These are phyloP conservation scores for Pherbina coryleti DNA, from an alignment of 2,888 invertebrate genomes.

Conservation along the genomic window DNA sequence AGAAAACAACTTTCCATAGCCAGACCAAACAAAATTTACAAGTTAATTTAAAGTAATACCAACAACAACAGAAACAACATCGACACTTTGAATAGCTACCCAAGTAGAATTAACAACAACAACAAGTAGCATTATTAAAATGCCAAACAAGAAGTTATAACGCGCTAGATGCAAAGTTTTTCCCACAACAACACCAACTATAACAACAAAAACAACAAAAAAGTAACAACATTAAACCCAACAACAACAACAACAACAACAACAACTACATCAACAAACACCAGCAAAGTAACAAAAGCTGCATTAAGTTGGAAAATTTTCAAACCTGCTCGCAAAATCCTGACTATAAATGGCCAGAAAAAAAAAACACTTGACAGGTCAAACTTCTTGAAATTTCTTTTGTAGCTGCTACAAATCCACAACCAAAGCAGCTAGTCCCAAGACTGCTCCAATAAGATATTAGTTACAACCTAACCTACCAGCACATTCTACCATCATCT, in stretches of 20 bases:
- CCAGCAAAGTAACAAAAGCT: constrained; percentile 29
- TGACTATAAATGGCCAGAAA: neutral
- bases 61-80: neutral
- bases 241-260: neutral
- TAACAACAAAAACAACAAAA: constrained; percentile 1
- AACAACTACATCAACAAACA: neutral
- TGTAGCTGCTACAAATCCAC: neutral
- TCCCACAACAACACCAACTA: constrained; percentile 11
- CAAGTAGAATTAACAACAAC: constrained; percentile 16
- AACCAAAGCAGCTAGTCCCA: neutral
- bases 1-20: neutral
- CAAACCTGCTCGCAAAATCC: neutral
- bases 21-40: constrained; percentile 14
- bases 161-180: constrained; percentile 27
- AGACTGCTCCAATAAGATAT: neutral
- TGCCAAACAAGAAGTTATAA: constrained; percentile 34
- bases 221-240: neutral
- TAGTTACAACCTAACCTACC: too few relatives aligned
- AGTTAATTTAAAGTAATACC: constrained; percentile 33
- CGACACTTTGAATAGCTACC: constrained; percentile 4
- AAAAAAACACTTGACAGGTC: constrained; percentile 23
- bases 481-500: too few relatives aligned
- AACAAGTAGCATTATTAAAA: constrained; percentile 25
- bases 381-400: constrained; percentile 34
- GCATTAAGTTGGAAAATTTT: constrained; percentile 23